phyloP scores from a whole-genome alignment of 92 coral and sea anemone genomes.

The Paramuricea clavata region DNA sequence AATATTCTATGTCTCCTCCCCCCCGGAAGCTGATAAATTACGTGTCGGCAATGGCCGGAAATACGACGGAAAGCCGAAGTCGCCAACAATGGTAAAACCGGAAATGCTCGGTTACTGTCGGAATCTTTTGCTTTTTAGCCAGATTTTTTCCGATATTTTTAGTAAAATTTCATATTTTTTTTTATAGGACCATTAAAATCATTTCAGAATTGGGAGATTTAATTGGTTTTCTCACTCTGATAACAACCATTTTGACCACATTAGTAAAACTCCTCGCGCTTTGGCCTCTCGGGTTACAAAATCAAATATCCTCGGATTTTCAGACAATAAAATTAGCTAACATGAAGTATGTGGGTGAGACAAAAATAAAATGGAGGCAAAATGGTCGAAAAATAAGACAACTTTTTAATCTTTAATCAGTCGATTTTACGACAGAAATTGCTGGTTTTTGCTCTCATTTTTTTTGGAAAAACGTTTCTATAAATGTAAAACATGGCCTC shows the following conservation, averaged over 20 bases:
- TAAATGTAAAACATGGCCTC: constrained; percentile 53
- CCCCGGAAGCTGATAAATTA: neutral
- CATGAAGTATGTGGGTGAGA: neutral
- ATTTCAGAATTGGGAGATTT: no score
- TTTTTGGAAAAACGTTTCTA: neutral
- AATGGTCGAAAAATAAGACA: neutral
- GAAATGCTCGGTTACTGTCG: constrained; percentile 1
- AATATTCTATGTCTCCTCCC: neutral
- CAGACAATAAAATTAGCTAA: neutral
- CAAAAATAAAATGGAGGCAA: neutral
- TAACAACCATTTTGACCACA: no score
- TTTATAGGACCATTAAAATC: no score
- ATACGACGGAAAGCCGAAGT: neutral
- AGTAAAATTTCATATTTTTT: no score
- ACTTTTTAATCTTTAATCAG: constrained; percentile 1
- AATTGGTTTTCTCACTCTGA: no score
- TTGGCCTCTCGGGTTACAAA: no score
- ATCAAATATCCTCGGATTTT: neutral
- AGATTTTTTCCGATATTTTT: no score
- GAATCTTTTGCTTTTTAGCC: neutral
- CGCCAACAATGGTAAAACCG: neutral
- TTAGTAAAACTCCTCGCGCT: no score
- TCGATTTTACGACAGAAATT: neutral
- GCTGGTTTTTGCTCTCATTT: neutral
- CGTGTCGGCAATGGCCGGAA: neutral